Evolutionary conservation across 2,113 vertebrate species (phyloP).

Genomic region (Orthonyx spaldingii): DNA sequence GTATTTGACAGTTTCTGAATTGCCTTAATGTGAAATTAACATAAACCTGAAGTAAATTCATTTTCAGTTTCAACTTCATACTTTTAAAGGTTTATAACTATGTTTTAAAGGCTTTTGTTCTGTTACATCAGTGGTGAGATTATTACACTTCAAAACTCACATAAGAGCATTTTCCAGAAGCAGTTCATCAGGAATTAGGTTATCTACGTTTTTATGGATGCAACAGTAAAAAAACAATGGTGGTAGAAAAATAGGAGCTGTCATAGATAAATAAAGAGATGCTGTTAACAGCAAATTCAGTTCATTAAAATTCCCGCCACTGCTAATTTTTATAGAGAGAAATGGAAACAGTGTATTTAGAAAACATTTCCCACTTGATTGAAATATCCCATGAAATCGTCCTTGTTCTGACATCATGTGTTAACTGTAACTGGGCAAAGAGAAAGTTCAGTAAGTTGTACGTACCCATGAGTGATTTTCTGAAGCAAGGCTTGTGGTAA

Average conservation of each 20-base stretch:
- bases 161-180: neutral
- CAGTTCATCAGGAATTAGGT: neutral
- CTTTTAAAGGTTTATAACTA: neutral
- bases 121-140: neutral
- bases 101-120: constrained; percentile 17
- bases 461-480: neutral
- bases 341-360: neutral
- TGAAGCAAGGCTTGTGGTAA: neutral
- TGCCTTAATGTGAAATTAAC: neutral
- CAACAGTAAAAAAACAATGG: neutral
- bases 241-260: neutral
- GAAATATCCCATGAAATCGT: neutral
- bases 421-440: neutral
- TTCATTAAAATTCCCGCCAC: neutral
- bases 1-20: neutral
- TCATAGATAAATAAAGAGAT: neutral
- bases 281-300: neutral
- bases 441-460: neutral
- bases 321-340: neutral
- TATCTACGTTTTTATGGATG: neutral
- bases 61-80: neutral
- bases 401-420: neutral
- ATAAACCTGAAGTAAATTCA: neutral
- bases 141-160: neutral
- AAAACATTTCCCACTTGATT: neutral